phyloP scores from a whole-genome alignment of 2,113 vertebrate species.

The mouse (Mus musculus) region GRCm39 chr5:124035501-124036000 shows the following conservation, averaged over 20 bases:
- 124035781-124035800: neutral
- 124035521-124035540: neutral
- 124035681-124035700: neutral
- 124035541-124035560: neutral
- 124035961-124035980: neutral
- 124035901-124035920: neutral
- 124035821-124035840: neutral
- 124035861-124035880: neutral
- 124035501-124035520: neutral
- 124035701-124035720: neutral
- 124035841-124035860: neutral
- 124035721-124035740: neutral
- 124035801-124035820: neutral
- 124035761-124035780: neutral
- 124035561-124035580: neutral
- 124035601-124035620: neutral
- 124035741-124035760: neutral
- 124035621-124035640: neutral
- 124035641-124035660: neutral
- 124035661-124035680: neutral
- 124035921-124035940: no score
- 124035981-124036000: neutral
- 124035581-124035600: constrained; percentile 58
- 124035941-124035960: no score
- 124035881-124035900: neutral